Percentiles rank a stretch among this genome's conserved stretches.
phyloP scores from a whole-genome alignment of 1,140 invertebrate genomes.

The Macrostomum lignano region DNA sequence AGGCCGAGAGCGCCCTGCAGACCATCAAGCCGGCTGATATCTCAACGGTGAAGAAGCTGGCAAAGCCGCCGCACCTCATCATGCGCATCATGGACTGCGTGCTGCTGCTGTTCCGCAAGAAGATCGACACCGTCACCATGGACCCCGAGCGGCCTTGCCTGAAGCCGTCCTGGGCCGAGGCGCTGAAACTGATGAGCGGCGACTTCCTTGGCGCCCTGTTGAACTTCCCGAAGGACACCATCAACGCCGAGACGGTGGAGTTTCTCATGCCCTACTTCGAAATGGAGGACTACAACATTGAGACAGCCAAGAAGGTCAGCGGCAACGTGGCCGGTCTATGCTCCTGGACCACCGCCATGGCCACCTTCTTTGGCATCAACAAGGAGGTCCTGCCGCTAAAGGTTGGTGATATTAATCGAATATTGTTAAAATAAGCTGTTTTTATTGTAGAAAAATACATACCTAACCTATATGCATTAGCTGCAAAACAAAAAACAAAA shows the following conservation, averaged over 20 bases:
- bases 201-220: slow-evolving; percentile 71
- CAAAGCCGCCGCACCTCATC: slow-evolving; percentile 40
- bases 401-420: slow-evolving; percentile 30
- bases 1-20: slow-evolving; percentile 58
- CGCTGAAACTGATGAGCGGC: slow-evolving; percentile 80
- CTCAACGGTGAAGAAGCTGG: slow-evolving; percentile 15
- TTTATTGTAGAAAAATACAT: no score
- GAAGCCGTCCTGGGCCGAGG: slow-evolving; percentile 78
- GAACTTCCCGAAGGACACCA: slow-evolving; percentile 82
- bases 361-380: slow-evolving; percentile 76
- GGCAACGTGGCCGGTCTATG: slow-evolving; percentile 73
- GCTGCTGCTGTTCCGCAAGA: slow-evolving; percentile 61
- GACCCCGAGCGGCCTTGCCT: slow-evolving; percentile 47
- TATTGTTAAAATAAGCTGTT: no score
- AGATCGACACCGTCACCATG: slow-evolving; percentile 44
- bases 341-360: slow-evolving; percentile 88
- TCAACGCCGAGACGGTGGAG: slow-evolving; percentile 87
- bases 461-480: no score
- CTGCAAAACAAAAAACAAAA: no score
- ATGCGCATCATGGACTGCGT: slow-evolving; percentile 96
- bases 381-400: slow-evolving; percentile 82
- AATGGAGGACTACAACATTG: slow-evolving; percentile 68
- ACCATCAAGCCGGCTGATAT: slow-evolving; percentile 90
- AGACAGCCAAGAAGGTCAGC: slow-evolving; percentile 69
- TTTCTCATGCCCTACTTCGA: slow-evolving; percentile 57